These are phyloP conservation scores for Oxystoma pomonae DNA, from an alignment of 2,888 invertebrate genomes.

Conservation along the genomic window DNA sequence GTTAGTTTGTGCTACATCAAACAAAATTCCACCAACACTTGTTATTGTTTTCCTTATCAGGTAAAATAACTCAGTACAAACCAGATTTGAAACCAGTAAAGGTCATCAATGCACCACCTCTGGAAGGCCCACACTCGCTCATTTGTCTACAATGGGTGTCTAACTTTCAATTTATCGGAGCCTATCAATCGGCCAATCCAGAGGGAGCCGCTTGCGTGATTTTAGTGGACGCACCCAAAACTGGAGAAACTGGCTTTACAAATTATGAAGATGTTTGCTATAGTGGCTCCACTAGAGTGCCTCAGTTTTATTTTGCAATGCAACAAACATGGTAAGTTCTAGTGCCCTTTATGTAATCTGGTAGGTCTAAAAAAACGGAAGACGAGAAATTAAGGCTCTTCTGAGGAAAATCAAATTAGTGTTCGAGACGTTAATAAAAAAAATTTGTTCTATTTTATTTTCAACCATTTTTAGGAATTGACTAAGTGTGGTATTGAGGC, in stretches of 20 bases:
- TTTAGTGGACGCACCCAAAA: slow-evolving; percentile 64
- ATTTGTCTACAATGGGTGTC: slow-evolving; percentile 78
- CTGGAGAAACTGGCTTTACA: slow-evolving; percentile 61
- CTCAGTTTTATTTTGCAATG: slow-evolving; percentile 71
- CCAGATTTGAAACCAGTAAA: slow-evolving; percentile 83
- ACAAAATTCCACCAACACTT: too few species aligned
- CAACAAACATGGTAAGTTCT: slow-evolving; percentile 65
- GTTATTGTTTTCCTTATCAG: too few species aligned
- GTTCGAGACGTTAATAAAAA: too few species aligned
- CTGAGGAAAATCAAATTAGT: too few species aligned
- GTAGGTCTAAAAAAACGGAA: too few species aligned
- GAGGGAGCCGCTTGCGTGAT: slow-evolving; percentile 57
- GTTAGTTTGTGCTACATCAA: too few species aligned
- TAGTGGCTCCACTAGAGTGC: slow-evolving; percentile 62
- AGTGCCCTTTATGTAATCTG: too few species aligned
- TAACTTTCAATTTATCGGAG: slow-evolving; percentile 79
- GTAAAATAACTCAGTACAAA: slow-evolving; percentile 78
- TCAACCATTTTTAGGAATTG: too few species aligned
- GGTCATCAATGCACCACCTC: slow-evolving; percentile 62
- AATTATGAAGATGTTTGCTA: slow-evolving; percentile 85
- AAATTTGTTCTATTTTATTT: too few species aligned
- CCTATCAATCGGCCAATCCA: slow-evolving; percentile 57
- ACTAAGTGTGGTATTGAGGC: too few species aligned
- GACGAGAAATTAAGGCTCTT: too few species aligned
- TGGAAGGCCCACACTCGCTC: slow-evolving; percentile 55